These are phyloP conservation scores for Tholera decimalis DNA, from an alignment of 2,888 invertebrate genomes.

Conservation along the genomic window DNA sequence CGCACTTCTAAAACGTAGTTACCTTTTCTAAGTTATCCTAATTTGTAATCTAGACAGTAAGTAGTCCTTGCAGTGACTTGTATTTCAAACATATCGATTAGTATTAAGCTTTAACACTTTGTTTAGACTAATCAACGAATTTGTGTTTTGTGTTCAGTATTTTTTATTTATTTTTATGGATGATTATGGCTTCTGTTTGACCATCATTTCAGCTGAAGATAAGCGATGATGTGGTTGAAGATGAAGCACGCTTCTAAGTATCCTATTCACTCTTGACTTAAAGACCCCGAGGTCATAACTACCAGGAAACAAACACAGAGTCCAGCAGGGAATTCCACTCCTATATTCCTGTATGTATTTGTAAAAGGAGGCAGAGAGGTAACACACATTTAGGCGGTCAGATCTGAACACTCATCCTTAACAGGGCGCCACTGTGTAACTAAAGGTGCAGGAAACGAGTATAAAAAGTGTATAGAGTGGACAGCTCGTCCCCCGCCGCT, in stretches of 20 bases:
- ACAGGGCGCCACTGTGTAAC: not conserved
- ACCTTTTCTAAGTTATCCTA: slow-evolving; percentile 26
- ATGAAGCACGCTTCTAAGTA: too few species aligned
- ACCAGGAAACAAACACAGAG: too few species aligned
- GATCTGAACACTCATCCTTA: not conserved
- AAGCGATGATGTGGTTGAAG: too few species aligned
- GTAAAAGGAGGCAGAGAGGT: not conserved
- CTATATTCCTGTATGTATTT: not conserved
- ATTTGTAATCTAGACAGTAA: slow-evolving; percentile 19
- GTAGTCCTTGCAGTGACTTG: not conserved
- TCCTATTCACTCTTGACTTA: too few species aligned
- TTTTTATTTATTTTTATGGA: too few species aligned
- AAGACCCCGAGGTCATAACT: too few species aligned
- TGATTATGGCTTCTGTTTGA: too few species aligned
- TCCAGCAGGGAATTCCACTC: too few species aligned
- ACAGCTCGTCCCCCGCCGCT: slow-evolving; percentile 1
- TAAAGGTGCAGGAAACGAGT: too few species aligned
- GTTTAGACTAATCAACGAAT: not conserved
- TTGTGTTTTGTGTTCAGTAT: too few species aligned
- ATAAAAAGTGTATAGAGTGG: not conserved
- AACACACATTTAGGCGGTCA: not conserved
- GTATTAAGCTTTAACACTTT: not conserved
- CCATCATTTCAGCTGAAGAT: too few species aligned
- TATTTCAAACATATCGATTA: not conserved
- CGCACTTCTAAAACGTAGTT: slow-evolving; percentile 29